Evolutionary conservation across 2,888 invertebrate species (phyloP).

Genomic region (Neoascia interrupta): DNA sequence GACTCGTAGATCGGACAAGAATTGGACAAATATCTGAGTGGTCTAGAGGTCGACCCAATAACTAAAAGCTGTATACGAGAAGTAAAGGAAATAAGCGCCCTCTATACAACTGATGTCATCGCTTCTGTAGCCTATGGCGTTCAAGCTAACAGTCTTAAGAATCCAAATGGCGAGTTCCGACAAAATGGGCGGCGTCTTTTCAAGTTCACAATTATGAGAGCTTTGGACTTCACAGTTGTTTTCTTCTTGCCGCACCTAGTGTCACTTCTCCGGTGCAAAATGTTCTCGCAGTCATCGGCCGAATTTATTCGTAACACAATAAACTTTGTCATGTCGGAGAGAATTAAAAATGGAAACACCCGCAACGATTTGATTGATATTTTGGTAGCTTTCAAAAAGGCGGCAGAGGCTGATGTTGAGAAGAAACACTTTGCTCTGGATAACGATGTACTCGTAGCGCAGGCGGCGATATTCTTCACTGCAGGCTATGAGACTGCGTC

Average conservation of each 20-base stretch:
- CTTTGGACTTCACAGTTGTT: conserved; percentile 73
- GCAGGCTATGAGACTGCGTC: conserved; percentile 79
- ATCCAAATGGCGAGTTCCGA: conserved; percentile 76
- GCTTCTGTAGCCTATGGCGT: conserved; percentile 77
- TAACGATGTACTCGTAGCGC: conserved; percentile 76
- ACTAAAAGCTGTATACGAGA: conserved; percentile 71
- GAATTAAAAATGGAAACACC: conserved; percentile 77
- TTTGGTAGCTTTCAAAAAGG: conserved; percentile 78
- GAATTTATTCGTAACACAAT: conserved; percentile 78
- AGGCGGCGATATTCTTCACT: conserved; percentile 77
- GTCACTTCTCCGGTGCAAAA: conserved; percentile 71
- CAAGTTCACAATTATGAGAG: conserved; percentile 70
- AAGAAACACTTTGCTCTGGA: conserved; percentile 71
- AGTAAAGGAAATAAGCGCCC: conserved; percentile 74
- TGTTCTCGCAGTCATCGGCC: conserved; percentile 74
- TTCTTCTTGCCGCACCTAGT: conserved; percentile 77
- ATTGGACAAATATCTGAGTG: conserved; percentile 72
- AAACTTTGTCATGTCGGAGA: conserved; percentile 77
- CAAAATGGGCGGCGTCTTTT: conserved; percentile 73
- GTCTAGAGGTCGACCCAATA: conserved; percentile 10
- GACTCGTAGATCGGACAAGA: conserved; percentile 74
- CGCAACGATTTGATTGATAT: conserved; percentile 81
- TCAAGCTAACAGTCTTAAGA: conserved; percentile 74
- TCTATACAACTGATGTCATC: conserved; percentile 77
- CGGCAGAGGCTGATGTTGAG: conserved; percentile 56